Percentiles rank a stretch among this genome's conserved stretches.
Conservation (phyloP, 2,797 vertebrate genomes). For the Sebastes minor region DNA sequence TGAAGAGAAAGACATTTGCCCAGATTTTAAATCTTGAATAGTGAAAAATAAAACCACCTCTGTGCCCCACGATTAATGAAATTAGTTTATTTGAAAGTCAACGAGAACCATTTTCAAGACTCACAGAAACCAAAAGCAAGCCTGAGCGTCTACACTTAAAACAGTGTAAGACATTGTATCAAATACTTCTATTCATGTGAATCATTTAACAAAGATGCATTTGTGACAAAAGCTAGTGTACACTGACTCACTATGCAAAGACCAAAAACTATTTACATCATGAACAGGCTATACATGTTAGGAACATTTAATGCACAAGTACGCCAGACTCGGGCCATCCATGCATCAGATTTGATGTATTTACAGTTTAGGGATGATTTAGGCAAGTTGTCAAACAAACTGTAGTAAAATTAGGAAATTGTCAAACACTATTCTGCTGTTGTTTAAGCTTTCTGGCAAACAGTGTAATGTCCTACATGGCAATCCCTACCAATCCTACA, state of each 20-base stretch:
- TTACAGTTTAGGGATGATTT: conserved; percentile 11
- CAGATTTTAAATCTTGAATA: background rate
- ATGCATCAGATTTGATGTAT: background rate
- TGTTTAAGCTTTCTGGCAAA: conserved; percentile 36
- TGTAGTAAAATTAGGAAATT: background rate
- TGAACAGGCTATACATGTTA: conserved; percentile 18
- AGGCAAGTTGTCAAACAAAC: conserved; percentile 3
- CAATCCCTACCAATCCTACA: background rate
- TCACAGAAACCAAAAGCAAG: conserved; percentile 34
- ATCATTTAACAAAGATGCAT: conserved; percentile 39
- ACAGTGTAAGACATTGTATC: conserved; percentile 71
- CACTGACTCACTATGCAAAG: background rate
- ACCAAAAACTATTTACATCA: conserved; percentile 50
- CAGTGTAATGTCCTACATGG: background rate
- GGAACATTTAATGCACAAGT: conserved; percentile 5
- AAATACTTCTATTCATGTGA: conserved; percentile 49
- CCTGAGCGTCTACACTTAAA: conserved; percentile 75
- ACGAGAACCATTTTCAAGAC: conserved; percentile 20
- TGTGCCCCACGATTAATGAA: conserved; percentile 7
- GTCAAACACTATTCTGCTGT: background rate
- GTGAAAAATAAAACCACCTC: background rate
- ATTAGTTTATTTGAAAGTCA: conserved; percentile 48
- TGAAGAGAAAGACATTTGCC: background rate
- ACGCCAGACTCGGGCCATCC: conserved; percentile 1
- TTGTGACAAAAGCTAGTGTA: conserved; percentile 32